These are phyloP conservation scores for Antheraea assamensis DNA, from an alignment of 2,888 invertebrate genomes.

Conservation along the genomic window DNA sequence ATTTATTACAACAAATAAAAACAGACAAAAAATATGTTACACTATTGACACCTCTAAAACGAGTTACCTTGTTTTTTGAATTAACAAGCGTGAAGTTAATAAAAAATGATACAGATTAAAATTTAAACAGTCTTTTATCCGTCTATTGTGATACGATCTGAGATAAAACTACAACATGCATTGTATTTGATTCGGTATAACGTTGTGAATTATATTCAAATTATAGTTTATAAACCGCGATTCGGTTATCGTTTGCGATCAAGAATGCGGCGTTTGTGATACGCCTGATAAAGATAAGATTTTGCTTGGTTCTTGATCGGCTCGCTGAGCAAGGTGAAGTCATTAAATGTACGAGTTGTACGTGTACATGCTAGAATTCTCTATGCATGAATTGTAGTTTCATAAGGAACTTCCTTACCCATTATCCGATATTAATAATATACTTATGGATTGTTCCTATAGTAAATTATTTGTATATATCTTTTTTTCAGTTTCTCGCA, in stretches of 20 bases:
- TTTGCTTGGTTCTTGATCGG: slow-evolving; percentile 31
- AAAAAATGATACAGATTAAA: slow-evolving; percentile 14
- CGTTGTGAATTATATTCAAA: slow-evolving; percentile 43
- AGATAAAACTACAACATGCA: slow-evolving; percentile 29
- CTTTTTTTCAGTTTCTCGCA: too few species aligned
- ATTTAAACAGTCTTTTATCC: slow-evolving; percentile 15
- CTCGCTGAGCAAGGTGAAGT: slow-evolving; percentile 67
- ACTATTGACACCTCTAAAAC: not conserved
- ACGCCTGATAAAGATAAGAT: slow-evolving; percentile 60
- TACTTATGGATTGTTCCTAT: not conserved
- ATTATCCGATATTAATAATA: not conserved
- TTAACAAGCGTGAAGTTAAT: slow-evolving; percentile 6
- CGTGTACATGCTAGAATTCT: not conserved
- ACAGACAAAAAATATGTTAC: not conserved
- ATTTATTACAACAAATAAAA: not conserved
- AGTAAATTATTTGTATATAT: too few species aligned
- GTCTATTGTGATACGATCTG: slow-evolving; percentile 28
- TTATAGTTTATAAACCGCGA: slow-evolving; percentile 44
- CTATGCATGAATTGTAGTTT: slow-evolving; percentile 11
- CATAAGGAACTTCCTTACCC: not conserved
- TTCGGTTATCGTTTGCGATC: slow-evolving; percentile 46
- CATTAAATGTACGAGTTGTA: slow-evolving; percentile 30
- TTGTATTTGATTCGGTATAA: slow-evolving; percentile 33
- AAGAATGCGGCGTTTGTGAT: slow-evolving; percentile 68
- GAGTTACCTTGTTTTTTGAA: not conserved